A percentile compares a stretch with the other conserved stretches of the same genome.
These are phyloP conservation scores for Cryptotermes secundus DNA, from an alignment of 1,140 invertebrate genomes.

Conservation along the genomic window DNA sequence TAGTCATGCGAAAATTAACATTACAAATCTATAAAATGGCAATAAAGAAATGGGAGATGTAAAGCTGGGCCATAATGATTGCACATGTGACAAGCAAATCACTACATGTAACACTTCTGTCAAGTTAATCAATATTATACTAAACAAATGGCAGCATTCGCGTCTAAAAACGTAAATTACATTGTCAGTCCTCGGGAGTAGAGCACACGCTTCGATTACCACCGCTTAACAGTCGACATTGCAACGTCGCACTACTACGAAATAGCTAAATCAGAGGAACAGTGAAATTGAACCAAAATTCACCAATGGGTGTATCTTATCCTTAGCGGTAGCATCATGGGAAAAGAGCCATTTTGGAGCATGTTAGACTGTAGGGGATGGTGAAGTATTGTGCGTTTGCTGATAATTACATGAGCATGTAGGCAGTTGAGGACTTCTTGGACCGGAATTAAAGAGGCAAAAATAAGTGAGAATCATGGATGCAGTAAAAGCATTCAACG, in stretches of 20 bases:
- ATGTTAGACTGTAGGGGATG: background rate
- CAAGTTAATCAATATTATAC: background rate
- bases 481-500: constrained; percentile 66
- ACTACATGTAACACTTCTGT: background rate
- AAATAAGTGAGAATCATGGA: constrained; percentile 50
- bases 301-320: background rate
- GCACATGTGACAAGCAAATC: background rate
- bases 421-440: background rate
- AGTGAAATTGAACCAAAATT: background rate
- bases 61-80: background rate
- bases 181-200: background rate
- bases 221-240: background rate
- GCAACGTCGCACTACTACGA: background rate
- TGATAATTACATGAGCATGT: background rate
- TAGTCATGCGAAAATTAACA: background rate
- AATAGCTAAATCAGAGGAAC: background rate
- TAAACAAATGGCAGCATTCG: background rate
- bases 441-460: background rate
- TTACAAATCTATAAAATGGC: background rate
- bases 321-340: background rate
- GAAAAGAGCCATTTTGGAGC: constrained; percentile 25
- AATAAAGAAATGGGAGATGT: background rate
- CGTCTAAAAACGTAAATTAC: background rate
- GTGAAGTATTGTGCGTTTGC: background rate
- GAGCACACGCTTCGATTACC: background rate